A percentile compares a stretch with the other conserved stretches of the same genome.
These are phyloP conservation scores for Pangasius mekongensis DNA, from an alignment of 2,797 vertebrate species.

Conservation along the genomic window DNA sequence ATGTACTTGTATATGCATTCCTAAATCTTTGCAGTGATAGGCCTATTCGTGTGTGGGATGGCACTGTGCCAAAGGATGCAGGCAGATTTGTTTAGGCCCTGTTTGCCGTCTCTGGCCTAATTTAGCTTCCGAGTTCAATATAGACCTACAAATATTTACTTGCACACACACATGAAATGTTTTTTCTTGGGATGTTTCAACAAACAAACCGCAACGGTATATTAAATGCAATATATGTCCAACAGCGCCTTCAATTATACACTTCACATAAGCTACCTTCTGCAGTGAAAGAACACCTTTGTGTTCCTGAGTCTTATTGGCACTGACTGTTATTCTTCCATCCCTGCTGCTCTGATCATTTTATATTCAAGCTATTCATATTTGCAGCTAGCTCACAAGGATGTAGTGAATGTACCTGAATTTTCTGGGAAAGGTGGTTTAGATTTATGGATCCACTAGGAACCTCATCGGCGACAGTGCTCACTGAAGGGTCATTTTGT, in stretches of 20 bases:
- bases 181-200: conserved; percentile 74
- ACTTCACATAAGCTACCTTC: conserved; percentile 71
- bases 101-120: conserved; percentile 76
- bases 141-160: conserved; percentile 79
- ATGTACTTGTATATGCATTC: conserved; percentile 71
- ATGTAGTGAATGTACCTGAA: not conserved
- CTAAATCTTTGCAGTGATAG: conserved; percentile 69
- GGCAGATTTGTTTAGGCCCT: conserved; percentile 74
- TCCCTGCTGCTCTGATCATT: conserved; percentile 63
- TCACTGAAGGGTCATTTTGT: conserved; percentile 11
- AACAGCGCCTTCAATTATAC: conserved; percentile 78
- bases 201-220: conserved; percentile 79
- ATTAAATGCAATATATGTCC: conserved; percentile 78
- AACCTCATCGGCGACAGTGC: not conserved
- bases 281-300: conserved; percentile 72
- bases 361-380: conserved; percentile 29
- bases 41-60: conserved; percentile 69
- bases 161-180: conserved; percentile 71
- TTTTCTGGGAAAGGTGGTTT: conserved; percentile 1
- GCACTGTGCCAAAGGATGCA: conserved; percentile 69
- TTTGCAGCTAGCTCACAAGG: not conserved
- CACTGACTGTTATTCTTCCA: conserved; percentile 74
- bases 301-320: conserved; percentile 68
- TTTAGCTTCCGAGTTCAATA: conserved; percentile 77
- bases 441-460: conserved; percentile 2